Evolutionary conservation across 2,113 vertebrate genomes (phyloP).

Genomic region (Lamprologus callipterus): DNA sequence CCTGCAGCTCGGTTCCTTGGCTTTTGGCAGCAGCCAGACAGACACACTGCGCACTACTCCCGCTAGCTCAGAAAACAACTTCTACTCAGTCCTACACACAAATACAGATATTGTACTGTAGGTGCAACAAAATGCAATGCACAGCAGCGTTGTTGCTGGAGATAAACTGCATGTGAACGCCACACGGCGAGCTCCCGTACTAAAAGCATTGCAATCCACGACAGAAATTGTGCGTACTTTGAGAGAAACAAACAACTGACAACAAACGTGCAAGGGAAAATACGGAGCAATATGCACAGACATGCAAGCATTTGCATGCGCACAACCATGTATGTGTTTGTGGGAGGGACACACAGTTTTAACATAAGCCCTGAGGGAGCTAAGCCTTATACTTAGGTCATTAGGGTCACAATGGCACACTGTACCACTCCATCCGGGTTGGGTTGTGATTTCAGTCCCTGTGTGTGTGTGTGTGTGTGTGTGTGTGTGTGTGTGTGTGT

Average conservation of each 20-base stretch:
- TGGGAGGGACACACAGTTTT: not conserved
- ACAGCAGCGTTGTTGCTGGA: not conserved
- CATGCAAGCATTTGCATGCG: not conserved
- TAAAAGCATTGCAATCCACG: not conserved
- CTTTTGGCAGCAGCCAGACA: constrained; percentile 72
- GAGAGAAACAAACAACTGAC: not conserved
- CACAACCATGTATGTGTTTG: not conserved
- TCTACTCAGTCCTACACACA: constrained; percentile 55
- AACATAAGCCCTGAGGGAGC: not conserved
- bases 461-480: not conserved
- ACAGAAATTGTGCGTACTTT: not conserved
- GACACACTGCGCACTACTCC: constrained; percentile 64
- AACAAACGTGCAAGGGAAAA: not conserved
- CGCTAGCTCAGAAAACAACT: constrained; percentile 64
- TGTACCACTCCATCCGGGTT: constrained; percentile 9
- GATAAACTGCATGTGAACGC: not conserved
- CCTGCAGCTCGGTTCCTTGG: constrained; percentile 72
- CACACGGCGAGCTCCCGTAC: not conserved
- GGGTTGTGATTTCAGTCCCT: not conserved
- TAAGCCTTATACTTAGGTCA: constrained; percentile 1
- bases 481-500: not conserved
- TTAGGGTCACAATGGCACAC: constrained; percentile 2
- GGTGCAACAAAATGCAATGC: constrained; percentile 8
- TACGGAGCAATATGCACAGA: not conserved
- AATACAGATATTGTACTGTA: constrained; percentile 34